Base-by-base conservation (phyloP, 2,113 vertebrate genomes). In the Nipponia nippon region DNA sequence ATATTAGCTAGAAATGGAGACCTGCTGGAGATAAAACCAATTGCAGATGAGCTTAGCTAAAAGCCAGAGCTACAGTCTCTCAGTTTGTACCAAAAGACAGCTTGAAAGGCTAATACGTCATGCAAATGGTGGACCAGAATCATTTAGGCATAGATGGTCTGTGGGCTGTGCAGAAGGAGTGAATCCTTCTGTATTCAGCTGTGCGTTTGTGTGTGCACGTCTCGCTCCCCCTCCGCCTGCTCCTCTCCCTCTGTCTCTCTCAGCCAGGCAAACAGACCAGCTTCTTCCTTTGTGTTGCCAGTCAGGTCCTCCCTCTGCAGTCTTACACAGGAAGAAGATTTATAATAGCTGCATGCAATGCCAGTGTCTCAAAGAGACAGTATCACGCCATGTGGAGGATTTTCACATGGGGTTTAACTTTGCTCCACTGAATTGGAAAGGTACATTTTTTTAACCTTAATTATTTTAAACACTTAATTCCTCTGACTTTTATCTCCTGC, bases 381-480 rank as follows among this genome's bases (percentile, higher is more conserved):
- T 91, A 87, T 83, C 94, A 92, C 46, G 27, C 96, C 96, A 95
- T 90, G 85, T 93, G 86, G 88, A 97, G 96, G 95, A 94, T 79
- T 97, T 98, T 97, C 92, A 79, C 93, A 29, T 53, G 92, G 95
- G 90, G 56, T 96, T 98, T 98, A 92, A 95, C 94, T 92, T 96
- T 95, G 94, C 97, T 98, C 85, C 63, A 93, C 91, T 97, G 97
- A 94, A 96, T 97, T 87, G 93, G 96, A 97, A 97, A 95, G 97
- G 96, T 92, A 94, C 91, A 56, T 93, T 97, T 95, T 96, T 95
- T 25, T 72, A 87, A 97, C 97, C 91, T 95, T 96, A 86, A 97
- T 97, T 95, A 96, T 97, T 97, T 97, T 96, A 97, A 97, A 96
- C 84, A 58, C 94, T 97, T 97, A 94, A 97, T 97, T 94, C 93